Percentiles rank a stretch among this genome's conserved stretches.
Conservation (phyloP, 2,888 invertebrate species). For the Plusia festucae region DNA sequence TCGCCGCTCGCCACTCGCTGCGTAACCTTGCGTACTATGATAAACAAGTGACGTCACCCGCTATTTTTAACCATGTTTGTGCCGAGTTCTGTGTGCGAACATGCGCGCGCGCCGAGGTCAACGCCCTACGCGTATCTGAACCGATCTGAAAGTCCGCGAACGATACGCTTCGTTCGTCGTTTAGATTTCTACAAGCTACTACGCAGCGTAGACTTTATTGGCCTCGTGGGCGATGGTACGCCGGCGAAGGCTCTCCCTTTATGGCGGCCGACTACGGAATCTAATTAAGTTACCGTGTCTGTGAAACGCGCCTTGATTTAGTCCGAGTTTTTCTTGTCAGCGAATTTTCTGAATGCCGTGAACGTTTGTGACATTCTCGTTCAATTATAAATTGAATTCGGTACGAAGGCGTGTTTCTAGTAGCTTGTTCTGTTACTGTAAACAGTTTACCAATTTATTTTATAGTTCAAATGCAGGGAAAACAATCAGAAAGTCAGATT, state of each 20-base stretch:
- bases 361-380: slow-evolving; percentile 36
- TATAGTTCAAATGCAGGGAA: slow-evolving; percentile 38
- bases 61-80: slow-evolving; percentile 82
- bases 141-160: slow-evolving; percentile 74
- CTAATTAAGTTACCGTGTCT: slow-evolving; percentile 60
- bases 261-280: slow-evolving; percentile 52
- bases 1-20: slow-evolving; percentile 62
- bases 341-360: slow-evolving; percentile 49
- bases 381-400: slow-evolving; percentile 52
- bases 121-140: slow-evolving; percentile 74
- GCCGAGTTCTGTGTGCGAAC: slow-evolving; percentile 71
- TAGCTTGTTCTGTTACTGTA: slow-evolving; percentile 42
- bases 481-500: slow-evolving; percentile 57
- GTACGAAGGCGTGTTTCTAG: slow-evolving; percentile 34
- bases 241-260: slow-evolving; percentile 50
- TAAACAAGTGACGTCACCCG: slow-evolving; percentile 87
- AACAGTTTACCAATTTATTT: slow-evolving; percentile 50
- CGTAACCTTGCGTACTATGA: slow-evolving; percentile 88
- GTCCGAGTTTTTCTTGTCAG: slow-evolving; percentile 56
- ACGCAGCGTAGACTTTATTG: slow-evolving; percentile 55
- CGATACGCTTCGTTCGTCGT: slow-evolving; percentile 65
- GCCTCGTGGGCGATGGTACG: slow-evolving; percentile 49
- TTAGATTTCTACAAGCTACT: slow-evolving; percentile 62
- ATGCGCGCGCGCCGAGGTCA: slow-evolving; percentile 81
- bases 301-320: slow-evolving; percentile 56